Conservation (phyloP, 2,113 vertebrate genomes). For the Odontesthes bonariensis region DNA sequence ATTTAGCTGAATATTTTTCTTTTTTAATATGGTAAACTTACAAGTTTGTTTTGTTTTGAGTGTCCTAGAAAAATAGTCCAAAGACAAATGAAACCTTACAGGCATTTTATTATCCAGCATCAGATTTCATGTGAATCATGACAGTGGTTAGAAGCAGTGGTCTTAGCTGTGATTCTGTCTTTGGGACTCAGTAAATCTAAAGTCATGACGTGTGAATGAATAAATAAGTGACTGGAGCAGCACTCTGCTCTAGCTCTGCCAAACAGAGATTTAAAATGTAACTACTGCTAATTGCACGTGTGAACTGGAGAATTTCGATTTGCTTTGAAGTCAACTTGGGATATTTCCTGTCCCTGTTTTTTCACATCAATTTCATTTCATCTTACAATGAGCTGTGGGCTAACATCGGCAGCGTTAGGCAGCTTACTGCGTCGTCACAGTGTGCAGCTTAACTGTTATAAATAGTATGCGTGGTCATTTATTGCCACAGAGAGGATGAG, state of each 20-base stretch:
- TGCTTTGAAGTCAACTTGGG: neutral
- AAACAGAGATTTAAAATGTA: too few relatives aligned
- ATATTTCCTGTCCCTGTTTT: neutral
- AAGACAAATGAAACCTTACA: slow-evolving; percentile 1
- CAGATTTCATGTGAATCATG: too few relatives aligned
- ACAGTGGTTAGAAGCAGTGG: neutral
- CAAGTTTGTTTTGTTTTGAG: too few relatives aligned
- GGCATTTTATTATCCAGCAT: neutral
- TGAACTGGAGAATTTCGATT: neutral
- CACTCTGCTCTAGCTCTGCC: too few relatives aligned
- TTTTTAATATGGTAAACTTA: too few relatives aligned
- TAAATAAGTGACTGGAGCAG: too few relatives aligned
- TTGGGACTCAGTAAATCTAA: neutral
- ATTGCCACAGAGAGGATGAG: slow-evolving; percentile 65
- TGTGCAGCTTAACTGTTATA: slow-evolving; percentile 80
- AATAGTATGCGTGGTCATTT: slow-evolving; percentile 80
- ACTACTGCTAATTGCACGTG: neutral
- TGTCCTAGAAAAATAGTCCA: neutral
- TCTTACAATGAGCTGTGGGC: slow-evolving; percentile 43
- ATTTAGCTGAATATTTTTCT: too few relatives aligned
- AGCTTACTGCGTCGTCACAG: slow-evolving; percentile 76
- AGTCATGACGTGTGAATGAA: slow-evolving; percentile 3
- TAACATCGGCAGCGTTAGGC: slow-evolving; percentile 65
- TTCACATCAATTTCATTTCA: neutral
- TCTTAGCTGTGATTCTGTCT: neutral